A percentile compares a stretch with the other conserved stretches of the same genome.
These are phyloP conservation scores for Yponomeuta malinellus DNA, from an alignment of 2,888 invertebrate genomes.

Conservation along the genomic window DNA sequence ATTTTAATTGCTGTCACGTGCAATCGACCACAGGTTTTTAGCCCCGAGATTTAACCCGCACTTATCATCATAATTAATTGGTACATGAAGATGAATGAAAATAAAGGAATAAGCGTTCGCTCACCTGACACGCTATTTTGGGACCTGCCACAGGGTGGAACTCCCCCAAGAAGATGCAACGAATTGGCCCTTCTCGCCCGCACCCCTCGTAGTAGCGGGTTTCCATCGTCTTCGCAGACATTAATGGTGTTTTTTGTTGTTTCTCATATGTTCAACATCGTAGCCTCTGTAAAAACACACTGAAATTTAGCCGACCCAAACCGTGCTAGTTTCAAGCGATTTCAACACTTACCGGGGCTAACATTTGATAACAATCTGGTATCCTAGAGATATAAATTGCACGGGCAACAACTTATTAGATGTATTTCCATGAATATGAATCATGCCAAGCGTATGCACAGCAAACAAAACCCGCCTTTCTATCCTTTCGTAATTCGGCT, in stretches of 20 bases:
- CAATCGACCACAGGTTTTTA: too few species aligned
- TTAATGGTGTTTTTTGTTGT: conserved; percentile 16
- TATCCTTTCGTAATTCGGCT: too few species aligned
- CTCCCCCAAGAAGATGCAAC: conserved; percentile 88
- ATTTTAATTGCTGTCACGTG: too few species aligned
- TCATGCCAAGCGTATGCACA: background rate
- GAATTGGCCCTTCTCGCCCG: conserved; percentile 83
- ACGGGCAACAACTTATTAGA: background rate
- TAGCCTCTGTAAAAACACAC: background rate
- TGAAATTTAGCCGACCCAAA: background rate
- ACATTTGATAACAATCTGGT: too few species aligned
- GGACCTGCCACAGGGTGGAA: conserved; percentile 87
- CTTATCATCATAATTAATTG: background rate
- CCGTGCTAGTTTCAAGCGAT: background rate
- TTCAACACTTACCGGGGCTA: background rate
- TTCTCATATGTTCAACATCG: background rate
- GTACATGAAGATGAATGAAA: background rate
- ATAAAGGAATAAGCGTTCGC: conserved; percentile 20
- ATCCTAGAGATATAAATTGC: too few species aligned
- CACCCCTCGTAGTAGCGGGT: conserved; percentile 77
- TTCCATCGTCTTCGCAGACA: conserved; percentile 57
- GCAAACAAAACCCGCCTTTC: too few species aligned
- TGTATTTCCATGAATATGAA: background rate
- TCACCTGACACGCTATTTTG: conserved; percentile 89
- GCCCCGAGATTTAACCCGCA: too few species aligned